phyloP scores from a whole-genome alignment of 1,140 invertebrate genomes.

The Radopholus similis region DNA sequence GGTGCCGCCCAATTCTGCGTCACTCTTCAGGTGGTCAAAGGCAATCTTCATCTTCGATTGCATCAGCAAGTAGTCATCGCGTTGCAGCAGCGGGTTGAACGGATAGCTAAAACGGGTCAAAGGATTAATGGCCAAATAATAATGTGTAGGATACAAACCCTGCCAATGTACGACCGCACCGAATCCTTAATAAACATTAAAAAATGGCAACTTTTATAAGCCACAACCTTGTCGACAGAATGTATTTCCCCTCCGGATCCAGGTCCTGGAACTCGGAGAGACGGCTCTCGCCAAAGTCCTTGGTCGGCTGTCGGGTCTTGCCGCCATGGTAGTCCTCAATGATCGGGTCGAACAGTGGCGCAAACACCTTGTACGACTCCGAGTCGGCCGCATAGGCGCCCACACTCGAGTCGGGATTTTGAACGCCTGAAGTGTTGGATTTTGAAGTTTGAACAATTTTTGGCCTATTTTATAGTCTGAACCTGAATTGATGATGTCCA shows the following conservation, averaged over 20 bases:
- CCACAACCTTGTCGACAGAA: slow-evolving; percentile 76
- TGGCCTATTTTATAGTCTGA: background rate
- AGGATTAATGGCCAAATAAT: no score
- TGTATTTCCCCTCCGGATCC: slow-evolving; percentile 78
- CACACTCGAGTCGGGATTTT: slow-evolving; percentile 72
- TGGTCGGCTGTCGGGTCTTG: slow-evolving; percentile 75
- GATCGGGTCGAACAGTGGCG: slow-evolving; percentile 87
- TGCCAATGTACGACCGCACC: slow-evolving; percentile 75
- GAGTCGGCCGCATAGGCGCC: slow-evolving; percentile 93
- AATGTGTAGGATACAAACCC: slow-evolving; percentile 67
- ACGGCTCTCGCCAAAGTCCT: slow-evolving; percentile 78
- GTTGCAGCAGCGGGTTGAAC: slow-evolving; percentile 69
- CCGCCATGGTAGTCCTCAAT: slow-evolving; percentile 92
- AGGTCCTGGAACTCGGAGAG: slow-evolving; percentile 69
- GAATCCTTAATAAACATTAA: slow-evolving; percentile 65
- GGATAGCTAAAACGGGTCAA: slow-evolving; percentile 76
- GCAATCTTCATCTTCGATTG: slow-evolving; percentile 47
- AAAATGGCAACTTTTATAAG: background rate
- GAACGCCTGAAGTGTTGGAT: slow-evolving; percentile 67
- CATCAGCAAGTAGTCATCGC: slow-evolving; percentile 62
- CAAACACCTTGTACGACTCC: slow-evolving; percentile 82
- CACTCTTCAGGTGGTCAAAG: slow-evolving; percentile 48
- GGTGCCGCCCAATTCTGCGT: slow-evolving; percentile 75
- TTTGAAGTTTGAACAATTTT: background rate
- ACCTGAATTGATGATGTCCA: slow-evolving; percentile 50